Percentiles rank a stretch among this genome's conserved stretches.
Evolutionary conservation across 2,797 vertebrate species (phyloP).

Genomic region (Vireo griseus): DNA sequence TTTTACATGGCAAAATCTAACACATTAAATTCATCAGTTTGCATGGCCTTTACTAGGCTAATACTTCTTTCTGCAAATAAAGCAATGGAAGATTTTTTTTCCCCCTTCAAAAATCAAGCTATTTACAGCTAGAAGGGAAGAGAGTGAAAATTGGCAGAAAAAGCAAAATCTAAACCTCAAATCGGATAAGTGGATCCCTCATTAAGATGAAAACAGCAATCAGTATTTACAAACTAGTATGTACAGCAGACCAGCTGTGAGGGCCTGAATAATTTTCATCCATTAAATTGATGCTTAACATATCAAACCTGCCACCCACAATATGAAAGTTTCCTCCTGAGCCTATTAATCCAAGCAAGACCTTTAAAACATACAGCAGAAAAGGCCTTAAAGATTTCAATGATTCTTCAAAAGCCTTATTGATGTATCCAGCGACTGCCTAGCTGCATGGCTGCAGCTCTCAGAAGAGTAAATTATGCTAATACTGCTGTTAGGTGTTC

Average conservation of each 20-base stretch:
- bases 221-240: neutral
- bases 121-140: neutral
- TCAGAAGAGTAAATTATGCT: neutral
- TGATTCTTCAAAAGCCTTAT: neutral
- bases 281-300: neutral
- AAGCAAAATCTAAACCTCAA: neutral
- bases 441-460: neutral
- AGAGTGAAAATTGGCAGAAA: neutral
- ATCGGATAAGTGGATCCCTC: neutral
- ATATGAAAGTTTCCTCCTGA: neutral
- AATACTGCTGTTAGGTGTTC: neutral
- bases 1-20: neutral
- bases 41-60: neutral
- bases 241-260: neutral
- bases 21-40: neutral
- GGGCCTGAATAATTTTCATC: neutral
- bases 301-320: neutral
- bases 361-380: neutral
- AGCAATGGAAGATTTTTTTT: neutral
- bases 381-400: neutral
- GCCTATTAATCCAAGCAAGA: neutral
- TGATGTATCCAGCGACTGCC: neutral
- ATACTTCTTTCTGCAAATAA: neutral
- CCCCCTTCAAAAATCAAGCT: neutral
- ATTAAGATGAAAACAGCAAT: slow-evolving; percentile 18